phyloP scores from a whole-genome alignment of 1,140 invertebrate species.

The Calliphora vicina region DNA sequence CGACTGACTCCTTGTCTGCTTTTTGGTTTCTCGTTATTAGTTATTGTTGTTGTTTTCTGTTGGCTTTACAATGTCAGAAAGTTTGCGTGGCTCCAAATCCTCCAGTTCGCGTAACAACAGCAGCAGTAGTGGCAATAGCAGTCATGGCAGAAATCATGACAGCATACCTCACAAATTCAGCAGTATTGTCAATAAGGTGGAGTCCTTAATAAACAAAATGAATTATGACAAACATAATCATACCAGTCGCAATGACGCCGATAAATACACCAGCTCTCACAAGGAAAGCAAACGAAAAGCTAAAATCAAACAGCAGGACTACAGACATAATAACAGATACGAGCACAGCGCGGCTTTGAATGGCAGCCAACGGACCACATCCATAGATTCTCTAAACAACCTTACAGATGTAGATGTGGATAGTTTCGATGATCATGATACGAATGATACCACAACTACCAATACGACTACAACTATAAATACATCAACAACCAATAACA shows the following conservation, averaged over 20 bases:
- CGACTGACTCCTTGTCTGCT: no score
- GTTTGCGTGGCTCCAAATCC: slow-evolving; percentile 24
- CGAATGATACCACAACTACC: background rate
- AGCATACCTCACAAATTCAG: slow-evolving; percentile 52
- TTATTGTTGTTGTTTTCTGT: background rate
- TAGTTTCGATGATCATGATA: slow-evolving; percentile 44
- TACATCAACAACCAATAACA: slow-evolving; percentile 32
- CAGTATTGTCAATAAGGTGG: slow-evolving; percentile 59
- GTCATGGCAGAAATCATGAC: background rate
- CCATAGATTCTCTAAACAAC: slow-evolving; percentile 72
- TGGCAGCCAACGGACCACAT: slow-evolving; percentile 59
- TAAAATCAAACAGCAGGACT: background rate
- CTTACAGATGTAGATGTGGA: slow-evolving; percentile 66
- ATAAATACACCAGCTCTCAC: background rate
- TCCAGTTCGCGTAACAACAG: background rate
- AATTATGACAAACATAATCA: slow-evolving; percentile 58
- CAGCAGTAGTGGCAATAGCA: background rate
- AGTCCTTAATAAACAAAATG: slow-evolving; percentile 63
- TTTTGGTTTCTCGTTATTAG: background rate
- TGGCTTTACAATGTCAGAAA: slow-evolving; percentile 37
- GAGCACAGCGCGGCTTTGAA: background rate
- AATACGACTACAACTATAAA: background rate
- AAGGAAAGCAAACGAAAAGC: background rate
- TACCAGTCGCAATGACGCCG: slow-evolving; percentile 41
- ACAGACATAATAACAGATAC: background rate